Evolutionary conservation across 2,888 invertebrate species (phyloP).

Genomic region (Scaptomyza tumidula): DNA sequence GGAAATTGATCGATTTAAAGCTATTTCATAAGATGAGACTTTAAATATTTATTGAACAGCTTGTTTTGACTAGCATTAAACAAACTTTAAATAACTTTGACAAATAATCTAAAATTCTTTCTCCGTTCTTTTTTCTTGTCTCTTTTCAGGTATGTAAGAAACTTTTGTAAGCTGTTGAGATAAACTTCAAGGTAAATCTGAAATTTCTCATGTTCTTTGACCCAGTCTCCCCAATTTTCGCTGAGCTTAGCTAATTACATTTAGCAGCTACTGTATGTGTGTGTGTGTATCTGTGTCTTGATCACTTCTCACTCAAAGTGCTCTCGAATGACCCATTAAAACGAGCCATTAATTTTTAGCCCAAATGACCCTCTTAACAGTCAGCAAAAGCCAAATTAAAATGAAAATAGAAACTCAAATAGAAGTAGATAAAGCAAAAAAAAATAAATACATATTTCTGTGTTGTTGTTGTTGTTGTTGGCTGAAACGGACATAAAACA

Average conservation of each 20-base stretch:
- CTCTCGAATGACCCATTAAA: constrained; percentile 76
- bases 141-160: constrained; percentile 58
- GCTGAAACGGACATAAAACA: constrained; percentile 55
- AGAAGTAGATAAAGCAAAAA: constrained; percentile 4
- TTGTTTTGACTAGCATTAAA: too few species aligned
- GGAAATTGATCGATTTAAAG: neutral
- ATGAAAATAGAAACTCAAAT: constrained; percentile 10
- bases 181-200: constrained; percentile 51
- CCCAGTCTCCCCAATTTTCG: constrained; percentile 24
- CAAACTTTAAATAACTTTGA: neutral
- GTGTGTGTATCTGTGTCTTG: constrained; percentile 17
- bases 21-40: neutral
- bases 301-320: constrained; percentile 65
- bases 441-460: constrained; percentile 26
- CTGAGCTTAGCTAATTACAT: constrained; percentile 46
- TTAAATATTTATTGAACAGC: neutral
- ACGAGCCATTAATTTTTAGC: constrained; percentile 67
- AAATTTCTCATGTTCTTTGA: constrained; percentile 43
- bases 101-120: constrained; percentile 19
- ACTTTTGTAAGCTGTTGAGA: constrained; percentile 18
- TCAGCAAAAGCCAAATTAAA: constrained; percentile 52
- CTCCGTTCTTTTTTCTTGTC: neutral
- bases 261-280: constrained; percentile 18
- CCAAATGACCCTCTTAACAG: constrained; percentile 67
- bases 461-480: neutral